phyloP scores from a whole-genome alignment of 2,888 invertebrate species.

The Abrostola triplasia region DNA sequence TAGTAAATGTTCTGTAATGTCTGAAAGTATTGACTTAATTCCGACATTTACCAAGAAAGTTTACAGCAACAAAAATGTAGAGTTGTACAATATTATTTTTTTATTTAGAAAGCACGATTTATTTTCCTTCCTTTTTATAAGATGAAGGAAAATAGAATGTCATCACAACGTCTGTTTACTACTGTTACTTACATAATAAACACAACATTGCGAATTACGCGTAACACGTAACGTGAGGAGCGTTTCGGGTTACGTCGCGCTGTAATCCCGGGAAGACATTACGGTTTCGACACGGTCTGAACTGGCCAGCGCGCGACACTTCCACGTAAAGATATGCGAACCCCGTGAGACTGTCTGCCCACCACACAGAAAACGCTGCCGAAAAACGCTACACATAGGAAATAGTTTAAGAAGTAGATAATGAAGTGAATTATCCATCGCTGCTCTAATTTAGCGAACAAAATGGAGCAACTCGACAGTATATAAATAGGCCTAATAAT shows the following conservation, averaged over 20 bases:
- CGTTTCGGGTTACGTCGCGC: conserved; percentile 75
- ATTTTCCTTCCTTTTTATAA: conserved; percentile 8
- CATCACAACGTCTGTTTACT: conserved; percentile 50
- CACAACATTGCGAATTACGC: conserved; percentile 59
- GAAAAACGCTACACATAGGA: conserved; percentile 7
- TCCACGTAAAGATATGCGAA: conserved; percentile 80
- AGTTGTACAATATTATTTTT: too few relatives aligned
- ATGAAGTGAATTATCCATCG: too few relatives aligned
- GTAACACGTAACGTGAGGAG: conserved; percentile 71
- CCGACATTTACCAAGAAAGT: too few relatives aligned
- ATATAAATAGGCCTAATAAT: too few relatives aligned
- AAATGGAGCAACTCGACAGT: too few relatives aligned
- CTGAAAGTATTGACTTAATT: too few relatives aligned
- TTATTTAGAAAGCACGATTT: not conserved
- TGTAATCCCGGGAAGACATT: conserved; percentile 82
- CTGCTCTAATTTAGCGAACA: too few relatives aligned
- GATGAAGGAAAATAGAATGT: conserved; percentile 33
- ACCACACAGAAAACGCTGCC: conserved; percentile 26
- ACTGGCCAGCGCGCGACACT: conserved; percentile 59
- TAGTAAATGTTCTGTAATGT: too few relatives aligned
- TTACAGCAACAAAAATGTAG: too few relatives aligned
- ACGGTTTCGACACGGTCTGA: conserved; percentile 74
- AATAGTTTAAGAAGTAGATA: too few relatives aligned
- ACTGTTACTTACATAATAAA: conserved; percentile 61
- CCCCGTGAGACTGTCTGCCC: conserved; percentile 57